Conservation (phyloP, 2,888 invertebrate species). For the Disparrhopalites patrizii region DNA sequence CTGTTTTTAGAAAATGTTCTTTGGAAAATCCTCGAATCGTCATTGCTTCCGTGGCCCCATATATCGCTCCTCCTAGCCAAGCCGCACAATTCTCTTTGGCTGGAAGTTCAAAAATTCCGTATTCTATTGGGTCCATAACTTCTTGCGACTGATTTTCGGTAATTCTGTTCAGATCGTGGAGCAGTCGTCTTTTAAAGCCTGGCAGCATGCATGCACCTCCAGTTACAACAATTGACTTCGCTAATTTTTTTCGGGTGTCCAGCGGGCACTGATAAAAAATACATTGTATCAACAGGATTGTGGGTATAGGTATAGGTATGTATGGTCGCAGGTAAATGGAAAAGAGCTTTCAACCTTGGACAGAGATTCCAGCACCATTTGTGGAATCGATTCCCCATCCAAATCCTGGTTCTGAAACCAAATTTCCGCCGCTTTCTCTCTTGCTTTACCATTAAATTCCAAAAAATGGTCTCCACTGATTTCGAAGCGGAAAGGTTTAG, state of each 20-base stretch:
- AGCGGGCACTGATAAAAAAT: slow-evolving; percentile 69
- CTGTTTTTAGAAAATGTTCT: slow-evolving; percentile 67
- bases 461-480: slow-evolving; percentile 62
- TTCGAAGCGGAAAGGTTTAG: slow-evolving; percentile 40
- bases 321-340: no score
- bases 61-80: slow-evolving; percentile 82
- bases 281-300: no score
- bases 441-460: slow-evolving; percentile 63
- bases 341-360: no score
- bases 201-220: slow-evolving; percentile 82
- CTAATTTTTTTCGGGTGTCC: slow-evolving; percentile 71
- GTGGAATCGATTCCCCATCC: slow-evolving; percentile 74
- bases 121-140: slow-evolving; percentile 49
- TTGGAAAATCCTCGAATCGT: slow-evolving; percentile 66
- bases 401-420: slow-evolving; percentile 75
- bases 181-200: slow-evolving; percentile 76
- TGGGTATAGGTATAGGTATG: no score
- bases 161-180: slow-evolving; percentile 69
- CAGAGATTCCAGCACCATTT: slow-evolving; percentile 79
- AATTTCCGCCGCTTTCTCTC: slow-evolving; percentile 79
- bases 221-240: slow-evolving; percentile 77
- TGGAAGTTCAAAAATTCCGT: slow-evolving; percentile 78
- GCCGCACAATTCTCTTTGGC: slow-evolving; percentile 75
- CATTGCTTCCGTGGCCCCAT: slow-evolving; percentile 71
- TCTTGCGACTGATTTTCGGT: slow-evolving; percentile 53